Evolutionary conservation across 2,888 invertebrate genomes (phyloP).

Genomic region (Xestia c-nigrum): DNA sequence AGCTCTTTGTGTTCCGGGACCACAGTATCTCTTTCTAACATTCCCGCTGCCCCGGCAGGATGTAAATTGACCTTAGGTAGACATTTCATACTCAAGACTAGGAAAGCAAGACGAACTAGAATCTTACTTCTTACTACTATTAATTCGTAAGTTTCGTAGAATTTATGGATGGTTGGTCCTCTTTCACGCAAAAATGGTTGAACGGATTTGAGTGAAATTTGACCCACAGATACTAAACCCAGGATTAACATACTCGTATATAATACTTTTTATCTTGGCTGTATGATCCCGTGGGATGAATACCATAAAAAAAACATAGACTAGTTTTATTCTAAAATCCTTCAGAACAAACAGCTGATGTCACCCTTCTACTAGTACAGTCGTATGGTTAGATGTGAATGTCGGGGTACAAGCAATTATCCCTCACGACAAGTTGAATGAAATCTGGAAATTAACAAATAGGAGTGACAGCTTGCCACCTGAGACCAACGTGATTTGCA

Average conservation of each 20-base stretch:
- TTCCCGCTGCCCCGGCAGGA: no score
- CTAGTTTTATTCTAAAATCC: not conserved
- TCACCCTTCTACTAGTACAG: not conserved
- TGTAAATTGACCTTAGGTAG: not conserved
- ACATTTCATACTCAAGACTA: not conserved
- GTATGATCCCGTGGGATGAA: no score
- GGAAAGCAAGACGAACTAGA: not conserved
- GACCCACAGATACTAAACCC: no score
- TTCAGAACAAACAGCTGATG: slow-evolving; percentile 7
- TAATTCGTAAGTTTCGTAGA: no score
- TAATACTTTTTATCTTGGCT: no score
- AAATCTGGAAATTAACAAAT: slow-evolving; percentile 60
- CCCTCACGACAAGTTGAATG: slow-evolving; percentile 39
- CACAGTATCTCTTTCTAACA: no score
- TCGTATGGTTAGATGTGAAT: slow-evolving; percentile 14
- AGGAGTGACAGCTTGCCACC: slow-evolving; percentile 53
- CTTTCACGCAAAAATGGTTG: no score
- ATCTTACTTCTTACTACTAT: not conserved
- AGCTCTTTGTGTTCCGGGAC: no score
- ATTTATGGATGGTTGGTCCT: no score
- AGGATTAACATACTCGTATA: no score
- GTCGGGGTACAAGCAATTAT: slow-evolving; percentile 36
- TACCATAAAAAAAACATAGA: no score
- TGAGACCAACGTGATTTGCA: slow-evolving; percentile 54
- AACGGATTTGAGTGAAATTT: no score